Percentiles rank a stretch among this genome's conserved stretches.
These are phyloP conservation scores for Hippasteria phrygiana DNA, from an alignment of 53 echinoderm and acorn worm species.

Conservation along the genomic window DNA sequence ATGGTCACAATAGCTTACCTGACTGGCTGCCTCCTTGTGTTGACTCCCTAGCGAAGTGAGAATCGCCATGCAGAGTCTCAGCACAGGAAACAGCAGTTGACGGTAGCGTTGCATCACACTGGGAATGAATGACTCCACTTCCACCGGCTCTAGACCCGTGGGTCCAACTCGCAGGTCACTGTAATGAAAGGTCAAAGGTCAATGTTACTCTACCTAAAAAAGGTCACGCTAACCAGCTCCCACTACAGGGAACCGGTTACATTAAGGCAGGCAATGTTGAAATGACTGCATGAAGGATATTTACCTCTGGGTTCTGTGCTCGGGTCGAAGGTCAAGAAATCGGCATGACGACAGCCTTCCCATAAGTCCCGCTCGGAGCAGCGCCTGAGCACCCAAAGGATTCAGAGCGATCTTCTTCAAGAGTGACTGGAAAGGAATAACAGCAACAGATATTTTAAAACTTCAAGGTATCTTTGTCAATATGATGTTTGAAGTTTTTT, in stretches of 20 bases:
- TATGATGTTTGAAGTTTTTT: too few relatives aligned
- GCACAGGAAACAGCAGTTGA: constrained; percentile 91
- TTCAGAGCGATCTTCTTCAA: constrained; percentile 84
- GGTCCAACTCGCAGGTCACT: constrained; percentile 6
- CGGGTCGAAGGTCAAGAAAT: constrained; percentile 93
- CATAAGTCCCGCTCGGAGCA: constrained; percentile 88
- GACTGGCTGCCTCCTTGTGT: constrained; percentile 85
- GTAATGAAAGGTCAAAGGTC: constrained; percentile 12
- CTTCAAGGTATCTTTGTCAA: too few relatives aligned
- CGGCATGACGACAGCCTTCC: constrained; percentile 86
- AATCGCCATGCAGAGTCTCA: constrained; percentile 86
- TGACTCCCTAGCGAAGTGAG: constrained; percentile 96
- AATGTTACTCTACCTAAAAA: too few relatives aligned
- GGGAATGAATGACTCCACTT: constrained; percentile 87
- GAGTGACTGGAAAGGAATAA: constrained; percentile 67
- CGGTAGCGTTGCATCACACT: constrained; percentile 91
- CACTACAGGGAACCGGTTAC: background rate
- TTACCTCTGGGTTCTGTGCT: constrained; percentile 81
- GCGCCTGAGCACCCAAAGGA: constrained; percentile 82
- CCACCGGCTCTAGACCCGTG: constrained; percentile 55
- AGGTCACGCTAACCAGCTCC: background rate
- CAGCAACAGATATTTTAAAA: too few relatives aligned
- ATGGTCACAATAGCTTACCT: constrained; percentile 70
- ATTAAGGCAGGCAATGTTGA: background rate
- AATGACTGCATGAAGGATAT: background rate